These are phyloP conservation scores for Myotis brandtii DNA, from an alignment of 2,113 vertebrate species.

Conservation along the genomic window DNA sequence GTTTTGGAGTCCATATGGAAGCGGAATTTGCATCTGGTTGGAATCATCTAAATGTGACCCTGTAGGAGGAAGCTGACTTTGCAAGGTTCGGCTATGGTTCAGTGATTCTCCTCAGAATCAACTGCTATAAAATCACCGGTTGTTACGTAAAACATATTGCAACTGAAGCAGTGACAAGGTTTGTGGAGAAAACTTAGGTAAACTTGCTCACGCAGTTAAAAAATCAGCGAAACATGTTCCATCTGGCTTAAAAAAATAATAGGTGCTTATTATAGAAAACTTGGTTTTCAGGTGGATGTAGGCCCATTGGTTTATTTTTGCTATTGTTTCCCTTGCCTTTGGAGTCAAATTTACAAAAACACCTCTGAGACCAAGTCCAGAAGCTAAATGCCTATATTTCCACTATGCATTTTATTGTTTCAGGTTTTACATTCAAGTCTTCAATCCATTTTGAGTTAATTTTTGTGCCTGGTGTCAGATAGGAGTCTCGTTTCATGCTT, in stretches of 20 bases:
- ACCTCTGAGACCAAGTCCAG: neutral
- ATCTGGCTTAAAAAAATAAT: neutral
- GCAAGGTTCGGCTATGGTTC: constrained; percentile 19
- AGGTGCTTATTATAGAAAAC: neutral
- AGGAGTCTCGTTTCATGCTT: neutral
- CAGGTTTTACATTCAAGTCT: neutral
- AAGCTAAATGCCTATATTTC: neutral
- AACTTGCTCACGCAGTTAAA: constrained; percentile 20
- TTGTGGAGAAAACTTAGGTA: constrained; percentile 33
- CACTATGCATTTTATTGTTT: neutral
- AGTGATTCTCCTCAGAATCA: constrained; percentile 45
- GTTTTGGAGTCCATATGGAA: neutral
- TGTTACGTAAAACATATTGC: constrained; percentile 13
- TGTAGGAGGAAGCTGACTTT: constrained; percentile 5
- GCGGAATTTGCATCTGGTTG: constrained; percentile 38
- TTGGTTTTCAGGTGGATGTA: neutral
- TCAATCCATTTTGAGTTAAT: neutral
- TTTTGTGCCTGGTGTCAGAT: neutral
- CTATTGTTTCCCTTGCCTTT: neutral
- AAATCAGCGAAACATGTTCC: neutral
- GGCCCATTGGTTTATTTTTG: neutral
- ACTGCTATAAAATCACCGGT: constrained; percentile 5
- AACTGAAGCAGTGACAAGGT: neutral
- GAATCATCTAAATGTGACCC: neutral
- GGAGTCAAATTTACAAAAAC: neutral